These are phyloP conservation scores for Falco berigora DNA, from an alignment of 2,797 vertebrate species.

Conservation along the genomic window DNA sequence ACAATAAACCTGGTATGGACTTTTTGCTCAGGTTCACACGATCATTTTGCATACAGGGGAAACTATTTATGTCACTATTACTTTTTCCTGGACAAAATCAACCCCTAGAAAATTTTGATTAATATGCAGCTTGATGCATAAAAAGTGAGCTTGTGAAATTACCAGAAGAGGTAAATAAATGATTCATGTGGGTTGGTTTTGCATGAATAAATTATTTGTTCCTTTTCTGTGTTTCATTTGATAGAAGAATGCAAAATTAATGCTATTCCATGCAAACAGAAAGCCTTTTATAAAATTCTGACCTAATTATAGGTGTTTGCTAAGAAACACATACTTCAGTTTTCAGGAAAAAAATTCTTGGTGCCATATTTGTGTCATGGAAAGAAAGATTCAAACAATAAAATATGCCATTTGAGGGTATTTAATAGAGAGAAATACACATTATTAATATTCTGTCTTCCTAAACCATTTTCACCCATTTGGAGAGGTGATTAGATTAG, in stretches of 20 bases:
- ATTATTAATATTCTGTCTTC: not conserved
- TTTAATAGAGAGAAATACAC: not conserved
- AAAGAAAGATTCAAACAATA: not conserved
- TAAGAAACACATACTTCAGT: constrained; percentile 7
- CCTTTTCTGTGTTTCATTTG: constrained; percentile 46
- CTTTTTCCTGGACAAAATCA: constrained; percentile 38
- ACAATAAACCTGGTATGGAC: not conserved
- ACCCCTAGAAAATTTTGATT: constrained; percentile 4
- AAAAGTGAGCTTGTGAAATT: constrained; percentile 61
- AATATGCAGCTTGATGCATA: constrained; percentile 40
- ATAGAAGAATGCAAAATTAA: constrained; percentile 68
- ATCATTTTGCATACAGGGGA: not conserved
- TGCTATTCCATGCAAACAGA: constrained; percentile 65
- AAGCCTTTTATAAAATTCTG: constrained; percentile 53
- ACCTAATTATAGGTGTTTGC: constrained; percentile 65
- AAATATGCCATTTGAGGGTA: not conserved
- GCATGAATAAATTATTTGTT: constrained; percentile 74
- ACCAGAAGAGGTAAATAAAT: constrained; percentile 72
- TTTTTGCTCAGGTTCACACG: constrained; percentile 54
- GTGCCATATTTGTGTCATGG: not conserved
- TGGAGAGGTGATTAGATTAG: not conserved
- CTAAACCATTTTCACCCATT: not conserved
- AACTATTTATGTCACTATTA: not conserved
- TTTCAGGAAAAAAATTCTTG: not conserved
- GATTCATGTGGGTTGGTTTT: constrained; percentile 71